Percentiles rank a stretch among this genome's conserved stretches.
Conservation (phyloP, 2,797 vertebrate species). For the Acanthiza pusilla region DNA sequence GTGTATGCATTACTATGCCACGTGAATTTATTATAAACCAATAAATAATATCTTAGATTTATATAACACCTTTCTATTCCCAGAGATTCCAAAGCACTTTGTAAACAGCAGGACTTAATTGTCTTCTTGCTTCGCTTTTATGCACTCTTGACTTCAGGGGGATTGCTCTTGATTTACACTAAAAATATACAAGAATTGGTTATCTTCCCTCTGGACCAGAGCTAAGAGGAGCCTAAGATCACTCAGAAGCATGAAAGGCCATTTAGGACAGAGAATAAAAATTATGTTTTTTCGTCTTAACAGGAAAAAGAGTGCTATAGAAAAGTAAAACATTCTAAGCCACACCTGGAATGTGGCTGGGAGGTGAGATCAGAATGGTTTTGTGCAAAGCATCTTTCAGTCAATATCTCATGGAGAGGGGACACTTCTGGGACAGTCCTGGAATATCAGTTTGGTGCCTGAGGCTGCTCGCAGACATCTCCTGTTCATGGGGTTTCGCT, state of each 20-base stretch:
- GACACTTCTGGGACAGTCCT: neutral
- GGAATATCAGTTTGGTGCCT: neutral
- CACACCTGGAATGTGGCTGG: neutral
- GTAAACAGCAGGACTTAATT: constrained; percentile 31
- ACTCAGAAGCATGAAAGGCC: neutral
- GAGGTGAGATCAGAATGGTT: neutral
- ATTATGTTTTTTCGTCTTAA: neutral
- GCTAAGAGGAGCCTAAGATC: neutral
- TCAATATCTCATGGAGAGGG: neutral
- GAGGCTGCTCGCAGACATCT: neutral
- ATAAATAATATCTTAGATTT: neutral
- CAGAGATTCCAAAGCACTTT: constrained; percentile 21
- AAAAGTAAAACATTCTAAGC: neutral
- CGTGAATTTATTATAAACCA: neutral
- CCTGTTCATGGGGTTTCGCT: fast-evolving
- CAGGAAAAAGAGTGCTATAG: neutral
- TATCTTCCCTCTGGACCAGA: neutral
- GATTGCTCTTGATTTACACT: neutral
- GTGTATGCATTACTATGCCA: neutral
- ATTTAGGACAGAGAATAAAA: neutral
- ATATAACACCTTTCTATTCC: constrained; percentile 6
- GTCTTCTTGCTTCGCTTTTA: constrained; percentile 3
- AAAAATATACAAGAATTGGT: neutral
- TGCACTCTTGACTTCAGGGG: neutral
- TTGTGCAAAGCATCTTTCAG: neutral